Evolutionary conservation across 2,797 vertebrate genomes (phyloP).

Genomic region (Spea hammondii): DNA sequence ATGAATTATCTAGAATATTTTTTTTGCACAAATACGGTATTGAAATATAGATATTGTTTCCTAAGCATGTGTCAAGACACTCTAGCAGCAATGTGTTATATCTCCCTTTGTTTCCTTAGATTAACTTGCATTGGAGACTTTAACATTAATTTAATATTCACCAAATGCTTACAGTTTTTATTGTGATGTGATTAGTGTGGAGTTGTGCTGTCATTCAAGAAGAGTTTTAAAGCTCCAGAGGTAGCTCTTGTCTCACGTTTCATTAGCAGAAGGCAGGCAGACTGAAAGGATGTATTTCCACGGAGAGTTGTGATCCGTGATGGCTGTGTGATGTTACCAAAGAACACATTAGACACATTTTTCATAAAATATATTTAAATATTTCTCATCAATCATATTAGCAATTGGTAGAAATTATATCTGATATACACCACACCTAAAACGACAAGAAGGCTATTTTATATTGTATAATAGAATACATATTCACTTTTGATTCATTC

Average conservation of each 20-base stretch:
- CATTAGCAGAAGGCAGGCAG: constrained; percentile 44
- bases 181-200: constrained; percentile 48
- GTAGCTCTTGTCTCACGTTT: constrained; percentile 38
- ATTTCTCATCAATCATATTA: not conserved
- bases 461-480: not conserved
- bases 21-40: no score
- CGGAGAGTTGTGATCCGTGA: constrained; percentile 35
- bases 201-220: constrained; percentile 47
- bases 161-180: constrained; percentile 35
- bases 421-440: not conserved
- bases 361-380: constrained; percentile 36
- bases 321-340: constrained; percentile 46
- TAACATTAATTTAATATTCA: constrained; percentile 33
- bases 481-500: not conserved
- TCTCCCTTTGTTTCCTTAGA: constrained; percentile 14
- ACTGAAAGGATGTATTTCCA: constrained; percentile 44
- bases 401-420: not conserved
- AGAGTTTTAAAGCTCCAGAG: constrained; percentile 38
- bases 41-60: no score
- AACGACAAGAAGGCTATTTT: not conserved
- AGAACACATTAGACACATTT: constrained; percentile 31
- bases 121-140: constrained; percentile 15
- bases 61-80: not conserved
- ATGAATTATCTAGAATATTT: no score
- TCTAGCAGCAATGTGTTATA: not conserved